Evolutionary conservation across 2,888 invertebrate species (phyloP).

Genomic region (Conus canariensis): DNA sequence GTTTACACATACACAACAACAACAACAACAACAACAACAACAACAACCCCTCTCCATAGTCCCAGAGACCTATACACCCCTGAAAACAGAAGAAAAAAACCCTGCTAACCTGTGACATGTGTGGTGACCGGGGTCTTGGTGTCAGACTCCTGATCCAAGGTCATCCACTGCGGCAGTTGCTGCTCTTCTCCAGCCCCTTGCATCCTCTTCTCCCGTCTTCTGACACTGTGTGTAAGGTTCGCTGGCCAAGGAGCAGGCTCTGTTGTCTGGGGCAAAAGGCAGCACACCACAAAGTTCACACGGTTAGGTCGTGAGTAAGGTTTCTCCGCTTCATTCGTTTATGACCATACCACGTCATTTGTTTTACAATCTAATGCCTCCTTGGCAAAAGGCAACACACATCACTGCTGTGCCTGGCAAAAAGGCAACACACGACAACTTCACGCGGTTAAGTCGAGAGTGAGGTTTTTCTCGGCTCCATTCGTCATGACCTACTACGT

Average conservation of each 20-base stretch:
- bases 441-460: too few species aligned
- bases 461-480: too few species aligned
- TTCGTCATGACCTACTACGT: too few species aligned
- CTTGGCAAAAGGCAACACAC: too few species aligned
- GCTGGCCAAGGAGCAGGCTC: not conserved
- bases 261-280: not conserved
- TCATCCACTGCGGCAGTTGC: constrained; percentile 24
- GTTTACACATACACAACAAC: not conserved
- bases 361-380: not conserved
- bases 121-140: constrained; percentile 32
- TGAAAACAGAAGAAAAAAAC: not conserved
- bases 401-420: not conserved
- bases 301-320: not conserved
- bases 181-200: too few species aligned
- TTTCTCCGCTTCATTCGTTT: too few species aligned
- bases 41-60: not conserved
- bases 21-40: not conserved
- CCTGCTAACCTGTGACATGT: not conserved
- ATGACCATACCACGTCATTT: not conserved
- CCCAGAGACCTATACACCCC: not conserved
- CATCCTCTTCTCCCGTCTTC: too few species aligned
- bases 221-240: too few species aligned
- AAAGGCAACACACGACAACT: not conserved
- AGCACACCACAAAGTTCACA: not conserved
- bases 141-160: constrained; percentile 10